A percentile compares a stretch with the other conserved stretches of the same genome.
Evolutionary conservation across 1,140 invertebrate species (phyloP).

Genomic region (Bombus vancouverensis): DNA sequence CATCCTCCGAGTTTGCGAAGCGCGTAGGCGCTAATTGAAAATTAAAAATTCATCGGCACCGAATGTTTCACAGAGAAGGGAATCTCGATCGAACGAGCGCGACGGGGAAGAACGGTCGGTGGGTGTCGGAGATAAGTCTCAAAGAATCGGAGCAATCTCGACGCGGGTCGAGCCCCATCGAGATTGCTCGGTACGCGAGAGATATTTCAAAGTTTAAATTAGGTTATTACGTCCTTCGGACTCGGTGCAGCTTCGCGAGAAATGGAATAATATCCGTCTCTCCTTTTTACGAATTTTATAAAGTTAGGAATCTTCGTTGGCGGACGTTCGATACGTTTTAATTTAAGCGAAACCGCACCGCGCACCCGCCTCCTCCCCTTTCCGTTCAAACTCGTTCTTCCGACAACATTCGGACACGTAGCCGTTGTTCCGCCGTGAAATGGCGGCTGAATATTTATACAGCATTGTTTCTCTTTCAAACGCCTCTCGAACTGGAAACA

Average conservation of each 20-base stretch:
- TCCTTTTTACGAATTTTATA: too few species aligned
- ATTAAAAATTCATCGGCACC: conserved; percentile 4
- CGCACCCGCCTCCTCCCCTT: not conserved
- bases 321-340: conserved; percentile 5
- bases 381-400: not conserved
- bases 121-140: not conserved
- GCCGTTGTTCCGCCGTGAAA: not conserved
- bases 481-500: not conserved
- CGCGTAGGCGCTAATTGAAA: conserved; percentile 6
- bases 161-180: not conserved
- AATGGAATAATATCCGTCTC: not conserved
- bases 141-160: not conserved
- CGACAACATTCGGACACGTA: not conserved
- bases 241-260: not conserved
- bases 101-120: not conserved
- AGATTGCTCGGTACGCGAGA: not conserved
- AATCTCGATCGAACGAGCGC: not conserved
- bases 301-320: too few species aligned
- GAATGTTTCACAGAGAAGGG: not conserved
- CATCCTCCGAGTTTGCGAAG: too few species aligned
- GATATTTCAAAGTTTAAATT: conserved; percentile 11
- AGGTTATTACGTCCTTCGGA: not conserved
- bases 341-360: not conserved
- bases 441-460: conserved; percentile 1
- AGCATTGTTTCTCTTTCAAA: not conserved